Base-by-base conservation (phyloP, 2,797 vertebrate genomes). In the Agapornis canus region DNA sequence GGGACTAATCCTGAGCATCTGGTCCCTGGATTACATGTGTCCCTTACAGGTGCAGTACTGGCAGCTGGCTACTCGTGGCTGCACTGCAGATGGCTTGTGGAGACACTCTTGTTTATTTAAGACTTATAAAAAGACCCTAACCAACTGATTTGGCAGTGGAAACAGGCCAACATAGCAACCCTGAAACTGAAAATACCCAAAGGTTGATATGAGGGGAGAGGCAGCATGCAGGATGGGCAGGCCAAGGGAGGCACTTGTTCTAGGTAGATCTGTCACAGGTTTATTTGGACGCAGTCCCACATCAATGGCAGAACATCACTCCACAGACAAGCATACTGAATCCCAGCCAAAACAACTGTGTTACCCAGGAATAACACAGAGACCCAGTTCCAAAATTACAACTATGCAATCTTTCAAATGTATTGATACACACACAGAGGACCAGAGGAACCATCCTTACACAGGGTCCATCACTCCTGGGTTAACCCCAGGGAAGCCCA, bases 171-270 rank as follows among this genome's bases (percentile, higher is more conserved):
- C 87, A 45, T 16, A 71, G 35, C 29, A 75, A 47, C 5, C 2
- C 14, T 47, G 52, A 84, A 78, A 45, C 39, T 52, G 47, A 45
- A 72, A 89, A 72, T 5, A 5, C 49, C 42, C 49, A 26, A 29
- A 71, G 19, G 14, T 3, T 57, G 48, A 21, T 45, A 32, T 26
- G 45, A 72, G 52, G 23, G 54, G n/a, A 51, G 48, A 71, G 47
- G 51, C 61, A 64, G 43, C 0, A 0, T 11, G 75, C 35, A 25
- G 32, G 22, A 49, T 1, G 6, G 49, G 63, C 37, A 60, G 75
- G 31, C 48, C 35, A 32, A 43, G 56, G 29, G 32, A 77, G 11
- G 37, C 48, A 31, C 40, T 19, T 56, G 31, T 63, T 75, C 27
- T 15, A 47, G 7, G 22, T 37, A 43, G 27, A 59, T 66, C 31